phyloP scores from a whole-genome alignment of 2,888 invertebrate genomes.

The Thymelicus acteon region DNA sequence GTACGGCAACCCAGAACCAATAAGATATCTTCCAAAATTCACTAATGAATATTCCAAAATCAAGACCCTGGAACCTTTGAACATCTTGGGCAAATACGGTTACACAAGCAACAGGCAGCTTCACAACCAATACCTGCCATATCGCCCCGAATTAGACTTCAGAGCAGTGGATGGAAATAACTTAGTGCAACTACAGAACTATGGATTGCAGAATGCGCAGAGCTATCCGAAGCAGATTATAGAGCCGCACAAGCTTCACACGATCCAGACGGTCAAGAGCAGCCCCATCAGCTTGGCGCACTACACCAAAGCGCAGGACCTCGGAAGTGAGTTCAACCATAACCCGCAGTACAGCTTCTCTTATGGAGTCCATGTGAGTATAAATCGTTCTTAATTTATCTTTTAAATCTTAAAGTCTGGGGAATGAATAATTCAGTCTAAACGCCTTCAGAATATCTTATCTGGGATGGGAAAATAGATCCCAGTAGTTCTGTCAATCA shows the following conservation, averaged over 20 bases:
- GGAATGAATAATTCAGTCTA: no score
- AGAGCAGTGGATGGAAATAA: conserved; percentile 14
- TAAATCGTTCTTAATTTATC: neutral
- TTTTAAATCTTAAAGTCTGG: no score
- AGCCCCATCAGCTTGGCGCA: conserved; percentile 55
- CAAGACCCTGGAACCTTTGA: conserved; percentile 38
- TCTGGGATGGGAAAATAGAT: no score
- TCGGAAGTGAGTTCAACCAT: conserved; percentile 47
- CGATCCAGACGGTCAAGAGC: conserved; percentile 50
- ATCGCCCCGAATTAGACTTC: conserved; percentile 8
- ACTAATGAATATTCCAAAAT: conserved; percentile 55
- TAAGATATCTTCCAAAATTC: conserved; percentile 51
- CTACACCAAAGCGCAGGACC: conserved; percentile 44
- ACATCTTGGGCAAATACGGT: conserved; percentile 17
- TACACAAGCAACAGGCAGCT: conserved; percentile 13
- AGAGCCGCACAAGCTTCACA: conserved; percentile 52
- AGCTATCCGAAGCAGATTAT: conserved; percentile 29
- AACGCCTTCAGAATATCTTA: no score
- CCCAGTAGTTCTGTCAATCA: no score
- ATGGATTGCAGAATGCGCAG: conserved; percentile 26
- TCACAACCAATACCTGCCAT: conserved; percentile 5
- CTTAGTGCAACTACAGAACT: neutral
- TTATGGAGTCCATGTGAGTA: conserved; percentile 74
- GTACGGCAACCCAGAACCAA: conserved; percentile 28
- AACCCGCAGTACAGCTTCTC: conserved; percentile 65